Evolutionary conservation across 2,888 invertebrate species (phyloP), one percentile per base, ranked within the genome.

Genomic region (Cryptocheilus praepositus): DNA sequence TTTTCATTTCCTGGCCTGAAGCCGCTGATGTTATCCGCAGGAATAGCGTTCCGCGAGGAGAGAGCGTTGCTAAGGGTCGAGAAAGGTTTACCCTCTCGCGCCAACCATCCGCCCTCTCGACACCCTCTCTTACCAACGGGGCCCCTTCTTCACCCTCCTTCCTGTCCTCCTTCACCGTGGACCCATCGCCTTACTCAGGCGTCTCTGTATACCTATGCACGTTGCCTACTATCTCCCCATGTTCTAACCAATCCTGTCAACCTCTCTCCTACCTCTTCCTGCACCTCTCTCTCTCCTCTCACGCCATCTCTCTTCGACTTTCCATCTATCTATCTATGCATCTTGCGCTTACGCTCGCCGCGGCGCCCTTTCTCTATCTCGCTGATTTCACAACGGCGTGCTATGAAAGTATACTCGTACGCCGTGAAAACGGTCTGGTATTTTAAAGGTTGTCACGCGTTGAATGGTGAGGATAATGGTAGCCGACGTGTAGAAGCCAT

Each of bases 1-100:
- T 90, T 90, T 90, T 90, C 90, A 90, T 90, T 90, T 90, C 90
- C 90, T 89, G 89, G 74, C 85, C 83, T 83, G 86, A 86, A 87
- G 85, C 85, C 84, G 84, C 84, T 87, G 89, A 89, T 89, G 88
- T 89, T 89, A 89, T 89, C 89, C 86, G 78, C 84, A 84, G 87
- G 87, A 36, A 86, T 86, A 85, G 83, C 83, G 83, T 78, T 80
- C 80, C 82, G 84, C 83, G 81, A 79, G 36, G 36, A 7, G 36
- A 36, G 78, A 79, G 76, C 81, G 83, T 83, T 80, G 82, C 81
- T 79, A 85, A 83, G 83, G 83, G 83, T 82, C 73, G 85, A 81
- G 81, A 84, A 79, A 83, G 80, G 77, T 81, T 81, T 77, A 73
- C 74, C 80, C 79, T 69, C 81, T 75, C 72, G 70, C 79, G 45